Evolutionary conservation across 2,113 vertebrate species (phyloP).

Genomic region (Eulacestoma nigropectus): DNA sequence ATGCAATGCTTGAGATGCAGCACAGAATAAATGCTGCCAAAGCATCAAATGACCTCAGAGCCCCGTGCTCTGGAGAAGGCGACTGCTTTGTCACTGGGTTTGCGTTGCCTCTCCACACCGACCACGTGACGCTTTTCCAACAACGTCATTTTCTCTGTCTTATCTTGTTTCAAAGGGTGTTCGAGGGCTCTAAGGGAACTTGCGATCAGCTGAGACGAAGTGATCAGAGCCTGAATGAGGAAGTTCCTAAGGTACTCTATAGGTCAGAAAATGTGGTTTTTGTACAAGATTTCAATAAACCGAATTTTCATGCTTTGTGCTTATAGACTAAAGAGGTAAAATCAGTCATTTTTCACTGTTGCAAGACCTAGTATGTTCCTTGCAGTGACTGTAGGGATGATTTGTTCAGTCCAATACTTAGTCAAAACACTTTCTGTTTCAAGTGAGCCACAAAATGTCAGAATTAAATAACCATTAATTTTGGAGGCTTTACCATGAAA

Average conservation of each 20-base stretch:
- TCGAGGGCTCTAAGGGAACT: background rate
- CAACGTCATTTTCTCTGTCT: background rate
- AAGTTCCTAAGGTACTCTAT: background rate
- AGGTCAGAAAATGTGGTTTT: background rate
- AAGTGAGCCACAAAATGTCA: background rate
- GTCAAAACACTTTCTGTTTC: background rate
- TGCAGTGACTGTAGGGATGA: background rate
- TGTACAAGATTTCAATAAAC: background rate
- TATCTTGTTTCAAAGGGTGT: background rate
- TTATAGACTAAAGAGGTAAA: background rate
- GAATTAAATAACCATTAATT: background rate
- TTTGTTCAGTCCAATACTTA: background rate
- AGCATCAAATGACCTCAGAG: fast-evolving
- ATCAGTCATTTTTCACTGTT: background rate
- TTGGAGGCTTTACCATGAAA: background rate
- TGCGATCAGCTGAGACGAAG: background rate
- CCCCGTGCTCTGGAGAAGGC: background rate
- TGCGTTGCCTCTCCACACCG: fast-evolving
- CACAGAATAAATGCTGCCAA: background rate
- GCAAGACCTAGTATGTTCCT: background rate
- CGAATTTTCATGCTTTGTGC: background rate
- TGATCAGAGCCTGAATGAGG: background rate
- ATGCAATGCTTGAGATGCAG: background rate
- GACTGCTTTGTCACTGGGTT: background rate
- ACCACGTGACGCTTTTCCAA: fast-evolving